A percentile compares a stretch with the other conserved stretches of the same genome.
These are phyloP conservation scores for Rhopalosiphum maidis DNA, from an alignment of 1,140 invertebrate genomes.

Conservation along the genomic window DNA sequence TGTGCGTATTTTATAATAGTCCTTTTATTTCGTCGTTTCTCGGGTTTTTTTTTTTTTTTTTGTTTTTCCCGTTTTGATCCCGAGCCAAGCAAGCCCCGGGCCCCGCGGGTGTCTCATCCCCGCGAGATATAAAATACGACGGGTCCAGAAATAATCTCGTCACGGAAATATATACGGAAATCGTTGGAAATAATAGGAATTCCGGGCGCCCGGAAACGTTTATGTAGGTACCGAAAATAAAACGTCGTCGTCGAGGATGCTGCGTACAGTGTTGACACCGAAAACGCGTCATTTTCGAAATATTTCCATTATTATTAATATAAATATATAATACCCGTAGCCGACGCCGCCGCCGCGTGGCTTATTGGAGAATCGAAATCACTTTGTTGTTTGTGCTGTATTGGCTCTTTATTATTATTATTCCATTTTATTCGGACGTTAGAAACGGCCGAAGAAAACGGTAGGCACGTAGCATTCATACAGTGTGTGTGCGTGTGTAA, in stretches of 20 bases:
- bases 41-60: neutral
- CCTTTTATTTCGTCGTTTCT: constrained; percentile 20
- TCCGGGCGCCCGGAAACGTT: constrained; percentile 22
- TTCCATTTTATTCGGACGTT: constrained; percentile 58
- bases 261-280: neutral
- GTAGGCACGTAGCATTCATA: constrained; percentile 56
- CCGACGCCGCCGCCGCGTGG: neutral
- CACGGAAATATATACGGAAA: constrained; percentile 1
- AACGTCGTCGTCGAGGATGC: neutral
- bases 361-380: constrained; percentile 36
- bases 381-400: constrained; percentile 22
- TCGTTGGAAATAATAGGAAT: constrained; percentile 44
- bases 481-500: constrained; percentile 33
- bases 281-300: constrained; percentile 26
- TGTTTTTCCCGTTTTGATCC: constrained; percentile 14
- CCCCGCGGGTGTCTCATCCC: constrained; percentile 29
- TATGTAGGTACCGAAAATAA: constrained; percentile 24
- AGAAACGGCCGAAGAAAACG: constrained; percentile 52
- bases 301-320: constrained; percentile 13
- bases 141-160: constrained; percentile 50
- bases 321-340: constrained; percentile 12
- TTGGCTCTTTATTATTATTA: constrained; percentile 39
- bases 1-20: constrained; percentile 45
- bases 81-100: constrained; percentile 5
- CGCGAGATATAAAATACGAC: neutral